A percentile compares a stretch with the other conserved stretches of the same genome.
These are phyloP conservation scores for Stegostoma tigrinum DNA, from an alignment of 2,113 vertebrate genomes.

Conservation along the genomic window DNA sequence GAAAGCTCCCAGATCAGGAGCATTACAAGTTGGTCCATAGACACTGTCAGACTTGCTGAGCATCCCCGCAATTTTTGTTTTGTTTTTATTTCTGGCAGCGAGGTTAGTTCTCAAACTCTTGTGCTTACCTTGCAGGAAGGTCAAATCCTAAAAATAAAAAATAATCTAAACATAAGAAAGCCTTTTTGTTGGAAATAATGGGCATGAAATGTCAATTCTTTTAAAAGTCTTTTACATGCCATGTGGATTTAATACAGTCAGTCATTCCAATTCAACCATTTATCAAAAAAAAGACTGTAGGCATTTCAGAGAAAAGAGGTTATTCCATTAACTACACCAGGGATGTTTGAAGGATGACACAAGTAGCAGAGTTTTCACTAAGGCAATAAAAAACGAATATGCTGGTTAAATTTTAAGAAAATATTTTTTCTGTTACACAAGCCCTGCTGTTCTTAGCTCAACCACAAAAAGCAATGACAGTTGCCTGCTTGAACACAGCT, in stretches of 20 bases:
- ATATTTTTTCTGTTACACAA: neutral
- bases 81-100: neutral
- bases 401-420: neutral
- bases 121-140: neutral
- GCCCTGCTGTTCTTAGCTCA: neutral
- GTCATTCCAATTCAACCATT: neutral
- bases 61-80: neutral
- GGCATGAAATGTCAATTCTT: neutral
- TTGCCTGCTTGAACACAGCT: neutral
- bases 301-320: neutral
- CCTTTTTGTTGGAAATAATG: neutral
- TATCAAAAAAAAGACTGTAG: neutral
- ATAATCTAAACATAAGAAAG: neutral
- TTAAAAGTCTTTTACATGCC: neutral
- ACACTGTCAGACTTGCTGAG: neutral
- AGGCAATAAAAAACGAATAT: neutral
- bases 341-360: neutral
- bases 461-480: neutral
- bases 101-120: neutral
- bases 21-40: neutral
- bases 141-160: neutral
- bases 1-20: too few relatives aligned
- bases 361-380: neutral
- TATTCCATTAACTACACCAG: neutral
- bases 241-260: conserved; percentile 19